Base-by-base conservation (phyloP, 1,140 invertebrate species). In the Scylla paramamosain region DNA sequence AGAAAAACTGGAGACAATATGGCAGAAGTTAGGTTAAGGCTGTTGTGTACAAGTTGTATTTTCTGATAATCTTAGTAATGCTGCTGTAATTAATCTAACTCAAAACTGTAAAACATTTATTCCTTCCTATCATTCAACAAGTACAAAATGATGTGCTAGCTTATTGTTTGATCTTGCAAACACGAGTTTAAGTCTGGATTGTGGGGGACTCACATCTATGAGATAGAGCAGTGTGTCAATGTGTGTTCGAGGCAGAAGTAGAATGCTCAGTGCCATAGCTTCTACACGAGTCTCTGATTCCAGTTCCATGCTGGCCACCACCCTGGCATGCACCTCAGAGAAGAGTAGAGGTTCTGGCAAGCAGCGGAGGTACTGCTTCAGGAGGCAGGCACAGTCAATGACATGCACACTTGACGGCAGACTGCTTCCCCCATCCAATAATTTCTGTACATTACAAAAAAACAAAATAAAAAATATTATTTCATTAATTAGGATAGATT, bases 261-360 rank as follows among this genome's bases (percentile, higher is more conserved):
- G 39, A 25, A 95, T 93, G 77, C 94, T 95, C 29, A 96, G 52
- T 4, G 86, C 46, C 8, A 96, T 59, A 29, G 94, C 96, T 14
- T 91, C 93, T 45, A 93, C 20, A 48, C 90, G 92, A 1, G 88
- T 52, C 46, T 94, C 96, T 28, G 92, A 32, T 31, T 48, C 92
- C 52, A 96, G 59, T 14, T 92, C 52, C 95, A 96, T 92, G 31
- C 93, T 89, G 67, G 83, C 97, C 29, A 98, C 97, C 95, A 99
- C 98, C 48, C 98, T 97, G 96, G 99, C 98, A 96, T 99, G 98
- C 96, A 97, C 98, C 1, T 96, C 93, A 97, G 97, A 96, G 0
- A 98, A 98, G 94, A 99, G 98, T 25, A 99, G 97, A 3, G 98
- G 98, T 96, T 99, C 98, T 8, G 98, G 98, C 48, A 99, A 97